Evolutionary conservation across 2,888 invertebrate genomes (phyloP).

Genomic region (Ectemnius continuus): DNA sequence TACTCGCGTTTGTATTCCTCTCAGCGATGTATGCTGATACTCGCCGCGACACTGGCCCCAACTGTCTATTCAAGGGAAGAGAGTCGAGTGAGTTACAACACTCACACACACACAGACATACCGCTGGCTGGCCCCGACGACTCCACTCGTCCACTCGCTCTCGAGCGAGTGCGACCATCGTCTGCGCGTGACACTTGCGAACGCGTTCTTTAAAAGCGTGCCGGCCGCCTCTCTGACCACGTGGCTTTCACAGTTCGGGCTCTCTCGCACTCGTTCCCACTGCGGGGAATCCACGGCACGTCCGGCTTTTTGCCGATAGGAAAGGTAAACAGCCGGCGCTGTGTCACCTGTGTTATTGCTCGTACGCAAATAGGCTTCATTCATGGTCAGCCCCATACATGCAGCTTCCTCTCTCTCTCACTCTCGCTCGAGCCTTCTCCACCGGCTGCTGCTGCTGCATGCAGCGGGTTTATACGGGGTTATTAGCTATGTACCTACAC

Average conservation of each 20-base stretch:
- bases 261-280: constrained; percentile 26
- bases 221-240: constrained; percentile 46
- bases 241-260: constrained; percentile 45
- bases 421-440: not conserved
- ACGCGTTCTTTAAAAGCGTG: constrained; percentile 16
- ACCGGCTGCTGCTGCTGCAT: no score
- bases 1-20: no score
- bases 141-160: no score
- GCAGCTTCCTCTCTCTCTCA: constrained; percentile 38
- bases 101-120: no score
- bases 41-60: no score
- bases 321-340: constrained; percentile 66
- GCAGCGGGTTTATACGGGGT: no score
- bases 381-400: constrained; percentile 62
- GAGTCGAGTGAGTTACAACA: no score
- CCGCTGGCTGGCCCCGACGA: no score
- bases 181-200: not conserved
- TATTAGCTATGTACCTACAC: no score
- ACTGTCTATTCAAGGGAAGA: no score
- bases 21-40: no score
- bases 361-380: constrained; percentile 71
- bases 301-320: constrained; percentile 63
- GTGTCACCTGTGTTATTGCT: constrained; percentile 72
- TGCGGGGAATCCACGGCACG: constrained; percentile 41
- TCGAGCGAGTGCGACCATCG: not conserved